Conservation (phyloP, 2,888 invertebrate genomes). For the Nineta flava region DNA sequence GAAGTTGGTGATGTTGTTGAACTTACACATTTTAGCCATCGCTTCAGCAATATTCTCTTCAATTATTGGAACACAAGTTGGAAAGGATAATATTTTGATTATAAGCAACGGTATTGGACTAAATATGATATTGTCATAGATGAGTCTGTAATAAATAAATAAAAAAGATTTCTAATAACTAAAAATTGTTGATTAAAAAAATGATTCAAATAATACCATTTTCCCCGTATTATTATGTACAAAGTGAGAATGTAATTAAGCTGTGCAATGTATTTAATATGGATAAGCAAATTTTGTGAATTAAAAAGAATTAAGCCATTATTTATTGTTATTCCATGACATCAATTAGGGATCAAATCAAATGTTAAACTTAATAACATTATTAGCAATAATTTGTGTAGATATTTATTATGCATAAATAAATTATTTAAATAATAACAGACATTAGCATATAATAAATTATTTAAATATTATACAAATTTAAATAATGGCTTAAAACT, state of each 20-base stretch:
- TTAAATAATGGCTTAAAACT: too few relatives aligned
- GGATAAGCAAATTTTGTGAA: background rate
- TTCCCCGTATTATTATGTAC: background rate
- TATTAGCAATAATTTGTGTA: too few relatives aligned
- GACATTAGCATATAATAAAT: too few relatives aligned
- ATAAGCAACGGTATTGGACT: background rate
- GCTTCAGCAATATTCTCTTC: background rate
- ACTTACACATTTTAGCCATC: background rate
- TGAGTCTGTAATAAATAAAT: background rate
- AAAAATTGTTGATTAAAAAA: background rate
- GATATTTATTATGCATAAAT: too few relatives aligned
- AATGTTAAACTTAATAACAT: too few relatives aligned
- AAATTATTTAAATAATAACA: too few relatives aligned
- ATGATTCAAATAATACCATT: background rate
- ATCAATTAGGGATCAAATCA: too few relatives aligned
- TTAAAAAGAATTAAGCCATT: too few relatives aligned
- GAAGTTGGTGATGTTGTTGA: background rate
- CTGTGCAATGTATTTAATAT: background rate
- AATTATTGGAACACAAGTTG: background rate
- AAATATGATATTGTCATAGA: background rate
- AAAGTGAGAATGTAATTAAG: background rate
- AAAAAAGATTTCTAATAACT: background rate
- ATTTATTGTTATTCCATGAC: too few relatives aligned
- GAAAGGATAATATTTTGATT: background rate
- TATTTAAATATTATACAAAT: too few relatives aligned